phyloP scores from a whole-genome alignment of 2,888 invertebrate genomes.

The Prosopocoilus inquinatus region DNA sequence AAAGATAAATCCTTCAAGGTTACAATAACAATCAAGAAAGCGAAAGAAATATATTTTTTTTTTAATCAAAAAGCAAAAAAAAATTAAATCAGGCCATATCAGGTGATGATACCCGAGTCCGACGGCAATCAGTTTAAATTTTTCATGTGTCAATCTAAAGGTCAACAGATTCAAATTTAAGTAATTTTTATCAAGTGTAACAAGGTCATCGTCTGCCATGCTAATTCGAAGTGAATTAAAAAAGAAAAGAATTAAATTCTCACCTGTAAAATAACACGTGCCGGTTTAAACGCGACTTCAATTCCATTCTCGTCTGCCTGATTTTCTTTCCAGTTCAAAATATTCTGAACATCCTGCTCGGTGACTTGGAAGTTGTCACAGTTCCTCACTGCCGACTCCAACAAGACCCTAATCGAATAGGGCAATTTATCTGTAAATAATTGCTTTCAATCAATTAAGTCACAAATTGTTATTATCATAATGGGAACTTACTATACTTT shows the following conservation, averaged over 20 bases:
- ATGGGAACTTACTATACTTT: constrained; percentile 72
- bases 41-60: too few species aligned
- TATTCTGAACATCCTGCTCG: constrained; percentile 81
- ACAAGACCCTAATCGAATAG: constrained; percentile 84
- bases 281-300: constrained; percentile 95
- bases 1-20: too few species aligned
- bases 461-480: constrained; percentile 9
- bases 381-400: constrained; percentile 94
- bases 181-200: not conserved
- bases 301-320: constrained; percentile 68
- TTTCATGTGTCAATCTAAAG: too few species aligned
- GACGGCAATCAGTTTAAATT: too few species aligned
- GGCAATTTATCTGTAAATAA: constrained; percentile 71
- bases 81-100: too few species aligned
- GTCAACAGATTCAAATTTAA: not conserved
- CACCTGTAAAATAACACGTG: constrained; percentile 93
- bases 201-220: not conserved
- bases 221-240: constrained; percentile 5
- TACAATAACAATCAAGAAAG: too few species aligned
- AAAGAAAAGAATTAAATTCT: constrained; percentile 6
- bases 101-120: too few species aligned
- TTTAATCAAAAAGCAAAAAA: too few species aligned
- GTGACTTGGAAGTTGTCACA: constrained; percentile 94
- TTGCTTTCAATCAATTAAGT: constrained; percentile 8
- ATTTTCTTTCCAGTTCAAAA: constrained; percentile 83